Evolutionary conservation across 2,797 vertebrate genomes (phyloP), one percentile per base, ranked within the genome.

Genomic region (Tympanoctomys barrerae): DNA sequence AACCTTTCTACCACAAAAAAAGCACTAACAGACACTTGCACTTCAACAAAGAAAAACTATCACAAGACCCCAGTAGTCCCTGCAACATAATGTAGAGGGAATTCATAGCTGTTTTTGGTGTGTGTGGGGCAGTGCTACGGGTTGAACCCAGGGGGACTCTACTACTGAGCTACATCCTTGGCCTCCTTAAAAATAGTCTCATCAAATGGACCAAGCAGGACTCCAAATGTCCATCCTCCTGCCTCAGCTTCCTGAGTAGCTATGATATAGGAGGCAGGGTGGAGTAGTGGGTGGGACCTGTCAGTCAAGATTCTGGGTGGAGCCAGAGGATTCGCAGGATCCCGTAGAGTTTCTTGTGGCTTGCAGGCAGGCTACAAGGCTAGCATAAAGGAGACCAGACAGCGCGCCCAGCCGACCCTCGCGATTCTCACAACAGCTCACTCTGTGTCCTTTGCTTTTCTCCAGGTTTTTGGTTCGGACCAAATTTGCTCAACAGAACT

Each of bases 391-490:
- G 36, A 73, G 71, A 24, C n/a, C 36, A 14, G 71, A 26, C 22
- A 6, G 10, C 22, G 26, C 0, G 21, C 14, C 11, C 4, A 73
- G 22, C 22, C 22, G 5, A 16, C 39, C 22, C 1, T 14, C 11
- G 11, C 13, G 39, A 5, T 26, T 22, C 71, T 42, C 71, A 24
- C 5, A 5, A 12, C 21, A 42, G 21, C 71, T 11, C 11, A 26
- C 71, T 24, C 36, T 42, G 36, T 5, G 22, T 24, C 11, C 71
- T 42, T 42, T 14, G 71, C 71, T 73, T 39, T 73, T 26, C 39
- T 42, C 5, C 42, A 39, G 54, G 54, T 26, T 26, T 42, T 13
- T 39, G 13, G 5, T 42, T 73, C 7, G 2, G 39, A 22, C 71
- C 71, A 73, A 73, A 14, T 73, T 73, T 42, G 22, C 39, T 42